A percentile compares a stretch with the other conserved stretches of the same genome.
Conservation (phyloP, 2,888 invertebrate species). For the Lydus trimaculatus region DNA sequence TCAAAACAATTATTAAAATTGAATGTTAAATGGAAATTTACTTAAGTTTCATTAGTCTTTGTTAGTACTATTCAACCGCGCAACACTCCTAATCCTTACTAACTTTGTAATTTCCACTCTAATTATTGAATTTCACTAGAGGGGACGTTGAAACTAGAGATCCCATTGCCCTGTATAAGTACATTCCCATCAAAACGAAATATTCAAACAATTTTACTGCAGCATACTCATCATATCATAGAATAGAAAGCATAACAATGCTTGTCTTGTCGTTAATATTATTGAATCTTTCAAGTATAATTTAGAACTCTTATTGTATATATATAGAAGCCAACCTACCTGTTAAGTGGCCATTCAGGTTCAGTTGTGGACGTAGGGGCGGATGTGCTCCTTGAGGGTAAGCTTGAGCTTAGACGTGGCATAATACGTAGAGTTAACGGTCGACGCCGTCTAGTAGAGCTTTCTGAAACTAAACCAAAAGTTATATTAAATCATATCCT, state of each 20-base stretch:
- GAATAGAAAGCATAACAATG: background rate
- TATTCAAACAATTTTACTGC: background rate
- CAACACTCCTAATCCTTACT: background rate
- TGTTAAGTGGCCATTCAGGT: slow-evolving; percentile 62
- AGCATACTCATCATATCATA: background rate
- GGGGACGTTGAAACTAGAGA: background rate
- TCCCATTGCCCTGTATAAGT: background rate
- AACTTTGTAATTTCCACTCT: background rate
- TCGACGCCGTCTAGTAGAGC: slow-evolving; percentile 60
- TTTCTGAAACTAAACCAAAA: slow-evolving; percentile 54
- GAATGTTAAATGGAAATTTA: background rate
- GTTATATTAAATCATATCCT: background rate
- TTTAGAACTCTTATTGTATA: too few relatives aligned
- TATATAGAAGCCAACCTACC: slow-evolving; percentile 48
- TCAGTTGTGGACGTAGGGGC: slow-evolving; percentile 60
- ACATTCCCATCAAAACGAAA: background rate
- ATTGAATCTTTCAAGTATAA: background rate
- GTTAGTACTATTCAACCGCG: background rate
- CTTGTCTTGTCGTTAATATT: background rate
- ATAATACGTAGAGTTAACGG: slow-evolving; percentile 64
- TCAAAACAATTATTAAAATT: background rate
- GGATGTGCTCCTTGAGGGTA: slow-evolving; percentile 60
- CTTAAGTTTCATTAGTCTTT: background rate
- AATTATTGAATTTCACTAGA: background rate
- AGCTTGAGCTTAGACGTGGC: slow-evolving; percentile 62